Evolutionary conservation across 2,113 vertebrate genomes (phyloP).

Genomic region (Pogona vitticeps): DNA sequence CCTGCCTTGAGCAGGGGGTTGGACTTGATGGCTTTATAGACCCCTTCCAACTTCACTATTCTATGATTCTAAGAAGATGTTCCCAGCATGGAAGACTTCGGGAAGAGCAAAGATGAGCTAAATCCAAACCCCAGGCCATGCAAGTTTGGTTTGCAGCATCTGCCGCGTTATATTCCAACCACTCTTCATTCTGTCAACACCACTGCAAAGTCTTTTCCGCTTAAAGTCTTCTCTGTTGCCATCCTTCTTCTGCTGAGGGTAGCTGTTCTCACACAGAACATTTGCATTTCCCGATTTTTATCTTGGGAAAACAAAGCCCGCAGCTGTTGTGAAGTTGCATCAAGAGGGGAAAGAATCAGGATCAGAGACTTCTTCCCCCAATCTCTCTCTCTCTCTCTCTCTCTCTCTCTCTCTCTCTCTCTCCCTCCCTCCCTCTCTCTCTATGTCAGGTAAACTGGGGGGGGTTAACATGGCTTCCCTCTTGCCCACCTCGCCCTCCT

Average conservation of each 20-base stretch:
- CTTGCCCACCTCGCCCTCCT: conserved; percentile 61
- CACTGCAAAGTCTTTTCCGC: conserved; percentile 49
- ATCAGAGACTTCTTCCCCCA: too few species aligned
- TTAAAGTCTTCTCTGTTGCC: conserved; percentile 39
- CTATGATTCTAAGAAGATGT: too few species aligned
- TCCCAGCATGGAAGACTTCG: too few species aligned
- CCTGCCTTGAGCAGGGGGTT: too few species aligned
- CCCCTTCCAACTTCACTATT: too few species aligned
- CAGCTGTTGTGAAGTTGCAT: conserved; percentile 72
- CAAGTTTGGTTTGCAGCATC: too few species aligned
- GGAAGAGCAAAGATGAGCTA: too few species aligned
- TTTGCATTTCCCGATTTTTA: conserved; percentile 80
- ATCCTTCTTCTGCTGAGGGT: conserved; percentile 56
- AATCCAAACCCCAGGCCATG: too few species aligned
- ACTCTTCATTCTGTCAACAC: neutral
- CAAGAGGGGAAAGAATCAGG: conserved; percentile 61
- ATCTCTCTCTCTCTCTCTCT: conserved; percentile 37
- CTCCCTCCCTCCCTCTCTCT: conserved; percentile 10
- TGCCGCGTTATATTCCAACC: too few species aligned
- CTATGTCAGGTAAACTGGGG: conserved; percentile 64
- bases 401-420: conserved; percentile 26
- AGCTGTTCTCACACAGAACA: conserved; percentile 63
- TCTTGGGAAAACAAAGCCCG: conserved; percentile 76
- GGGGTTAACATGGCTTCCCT: conserved; percentile 11
- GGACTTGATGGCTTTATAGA: too few species aligned